Conservation (phyloP, 2,888 invertebrate species). For the Dolichopus griseipennis region DNA sequence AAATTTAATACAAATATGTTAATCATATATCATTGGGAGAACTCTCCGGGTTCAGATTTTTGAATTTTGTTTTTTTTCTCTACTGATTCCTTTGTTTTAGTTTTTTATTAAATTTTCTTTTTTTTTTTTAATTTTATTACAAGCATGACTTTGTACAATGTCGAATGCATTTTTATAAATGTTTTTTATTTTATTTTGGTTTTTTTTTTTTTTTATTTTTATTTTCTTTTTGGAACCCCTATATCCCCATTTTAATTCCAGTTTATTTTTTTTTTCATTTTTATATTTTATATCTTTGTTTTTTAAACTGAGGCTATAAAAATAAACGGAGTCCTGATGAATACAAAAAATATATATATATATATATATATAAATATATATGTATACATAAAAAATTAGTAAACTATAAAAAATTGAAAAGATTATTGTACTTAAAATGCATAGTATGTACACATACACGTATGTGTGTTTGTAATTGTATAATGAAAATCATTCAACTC, state of each 20-base stretch:
- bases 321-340: not conserved
- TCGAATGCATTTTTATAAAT: not conserved
- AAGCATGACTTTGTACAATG: slow-evolving; percentile 4
- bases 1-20: too few relatives aligned
- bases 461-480: not conserved
- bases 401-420: not conserved
- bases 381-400: not conserved
- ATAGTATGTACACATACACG: too few relatives aligned
- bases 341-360: not conserved
- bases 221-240: not conserved
- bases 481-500: not conserved
- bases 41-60: too few relatives aligned
- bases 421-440: not conserved
- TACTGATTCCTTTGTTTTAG: too few relatives aligned
- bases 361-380: too few relatives aligned
- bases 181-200: too few relatives aligned
- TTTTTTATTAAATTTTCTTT: not conserved
- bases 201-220: too few relatives aligned
- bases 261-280: not conserved
- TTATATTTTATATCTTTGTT: too few relatives aligned
- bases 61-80: too few relatives aligned
- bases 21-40: too few relatives aligned
- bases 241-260: not conserved
- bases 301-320: not conserved
- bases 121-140: not conserved